Evolutionary conservation across 2,888 invertebrate genomes (phyloP).

Genomic region (Lepidocyrtinus sp.): DNA sequence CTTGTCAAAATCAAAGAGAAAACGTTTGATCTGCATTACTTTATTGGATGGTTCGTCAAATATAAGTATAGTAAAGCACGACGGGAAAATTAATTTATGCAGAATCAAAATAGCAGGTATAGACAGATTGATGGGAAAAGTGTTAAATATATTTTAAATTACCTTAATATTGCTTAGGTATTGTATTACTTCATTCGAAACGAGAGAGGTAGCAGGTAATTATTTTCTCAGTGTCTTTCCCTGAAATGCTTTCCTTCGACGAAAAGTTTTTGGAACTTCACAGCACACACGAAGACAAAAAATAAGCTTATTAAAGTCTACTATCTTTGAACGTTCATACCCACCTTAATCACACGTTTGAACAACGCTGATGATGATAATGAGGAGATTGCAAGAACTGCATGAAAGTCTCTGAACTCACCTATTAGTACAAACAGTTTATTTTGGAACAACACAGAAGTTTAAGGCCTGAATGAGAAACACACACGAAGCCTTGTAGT

Average conservation of each 20-base stretch:
- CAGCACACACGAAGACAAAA: not conserved
- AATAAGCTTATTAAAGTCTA: not conserved
- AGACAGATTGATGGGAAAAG: no score
- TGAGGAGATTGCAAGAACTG: not conserved
- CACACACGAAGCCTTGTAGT: not conserved
- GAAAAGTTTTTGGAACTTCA: not conserved
- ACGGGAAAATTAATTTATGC: no score
- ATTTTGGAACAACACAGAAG: constrained; percentile 40
- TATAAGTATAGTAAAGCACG: no score
- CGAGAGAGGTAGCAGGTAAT: constrained; percentile 52
- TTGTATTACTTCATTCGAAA: constrained; percentile 7
- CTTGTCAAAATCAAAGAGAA: no score
- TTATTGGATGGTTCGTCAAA: no score
- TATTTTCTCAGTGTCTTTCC: constrained; percentile 30
- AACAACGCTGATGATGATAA: not conserved
- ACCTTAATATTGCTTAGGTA: constrained; percentile 49
- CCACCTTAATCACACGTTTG: constrained; percentile 23
- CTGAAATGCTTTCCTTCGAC: not conserved
- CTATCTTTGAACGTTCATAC: not conserved
- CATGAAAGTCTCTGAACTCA: constrained; percentile 24
- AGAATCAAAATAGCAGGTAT: no score
- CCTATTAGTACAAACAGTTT: not conserved
- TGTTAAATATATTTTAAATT: no score
- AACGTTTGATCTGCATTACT: no score
- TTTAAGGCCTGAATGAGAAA: constrained; percentile 20